These are phyloP conservation scores for Troilus luridus DNA, from an alignment of 2,888 invertebrate species.

Conservation along the genomic window DNA sequence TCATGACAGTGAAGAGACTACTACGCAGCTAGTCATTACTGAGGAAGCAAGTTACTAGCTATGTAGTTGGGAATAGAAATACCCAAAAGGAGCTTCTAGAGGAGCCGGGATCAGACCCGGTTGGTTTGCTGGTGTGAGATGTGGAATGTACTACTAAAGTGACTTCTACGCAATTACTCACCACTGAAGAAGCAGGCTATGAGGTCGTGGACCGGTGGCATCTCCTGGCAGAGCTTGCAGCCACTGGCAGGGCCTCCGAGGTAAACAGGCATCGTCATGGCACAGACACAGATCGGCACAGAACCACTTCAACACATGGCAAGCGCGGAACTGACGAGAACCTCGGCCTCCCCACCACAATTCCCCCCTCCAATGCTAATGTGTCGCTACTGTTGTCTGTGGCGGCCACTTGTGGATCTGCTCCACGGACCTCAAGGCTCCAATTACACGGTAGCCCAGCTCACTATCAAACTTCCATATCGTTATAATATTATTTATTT, in stretches of 20 bases:
- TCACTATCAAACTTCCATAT: not conserved
- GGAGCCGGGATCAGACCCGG: too few species aligned
- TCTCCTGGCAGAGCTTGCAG: constrained; percentile 47
- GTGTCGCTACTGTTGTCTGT: constrained; percentile 15
- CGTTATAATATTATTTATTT: too few species aligned
- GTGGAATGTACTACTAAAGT: not conserved
- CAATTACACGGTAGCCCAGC: not conserved
- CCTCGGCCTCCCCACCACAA: not conserved
- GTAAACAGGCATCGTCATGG: constrained; percentile 34
- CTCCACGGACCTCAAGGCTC: too few species aligned
- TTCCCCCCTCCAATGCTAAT: constrained; percentile 2
- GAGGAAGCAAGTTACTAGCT: too few species aligned
- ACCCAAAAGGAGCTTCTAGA: too few species aligned
- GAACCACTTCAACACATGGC: not conserved
- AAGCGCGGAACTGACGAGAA: constrained; percentile 34
- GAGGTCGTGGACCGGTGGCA: constrained; percentile 21
- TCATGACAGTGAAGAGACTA: too few species aligned
- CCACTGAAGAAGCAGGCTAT: constrained; percentile 10
- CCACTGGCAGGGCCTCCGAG: not conserved
- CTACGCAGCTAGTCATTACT: too few species aligned
- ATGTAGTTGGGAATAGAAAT: too few species aligned
- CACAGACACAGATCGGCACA: not conserved
- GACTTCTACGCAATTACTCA: not conserved
- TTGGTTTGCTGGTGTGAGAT: too few species aligned
- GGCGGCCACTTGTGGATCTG: constrained; percentile 27